A percentile compares a stretch with the other conserved stretches of the same genome.
Conservation (phyloP, 1,140 invertebrate species). For the Apis florea region DNA sequence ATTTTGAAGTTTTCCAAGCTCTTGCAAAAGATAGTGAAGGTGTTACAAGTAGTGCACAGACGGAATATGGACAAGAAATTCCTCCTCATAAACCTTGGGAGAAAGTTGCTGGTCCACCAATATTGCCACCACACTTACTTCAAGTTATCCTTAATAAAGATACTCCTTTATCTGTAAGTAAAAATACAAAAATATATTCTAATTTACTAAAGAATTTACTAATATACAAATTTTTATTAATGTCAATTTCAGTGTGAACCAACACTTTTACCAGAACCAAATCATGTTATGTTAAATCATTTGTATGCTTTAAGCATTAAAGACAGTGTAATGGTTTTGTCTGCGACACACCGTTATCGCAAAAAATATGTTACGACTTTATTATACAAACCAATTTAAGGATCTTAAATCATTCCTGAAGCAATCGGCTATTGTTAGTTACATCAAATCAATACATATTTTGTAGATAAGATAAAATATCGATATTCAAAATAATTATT, state of each 20-base stretch:
- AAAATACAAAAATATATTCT: not conserved
- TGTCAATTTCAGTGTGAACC: slow-evolving; percentile 92
- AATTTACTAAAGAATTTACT: slow-evolving; percentile 8
- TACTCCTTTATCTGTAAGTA: slow-evolving; percentile 92
- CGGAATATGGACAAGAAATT: slow-evolving; percentile 94
- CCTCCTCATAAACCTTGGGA: slow-evolving; percentile 94
- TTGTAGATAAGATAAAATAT: slow-evolving; percentile 56
- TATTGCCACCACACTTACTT: slow-evolving; percentile 97
- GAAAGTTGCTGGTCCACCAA: slow-evolving; percentile 95
- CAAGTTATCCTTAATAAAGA: slow-evolving; percentile 99
- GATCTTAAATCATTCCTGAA: slow-evolving; percentile 60
- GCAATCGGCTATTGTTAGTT: slow-evolving; percentile 38
- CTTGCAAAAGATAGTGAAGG: slow-evolving; percentile 94
- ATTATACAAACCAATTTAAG: slow-evolving; percentile 98
- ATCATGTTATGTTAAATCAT: slow-evolving; percentile 99
- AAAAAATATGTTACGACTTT: slow-evolving; percentile 99
- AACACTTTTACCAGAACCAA: slow-evolving; percentile 98
- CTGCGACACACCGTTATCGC: slow-evolving; percentile 97
- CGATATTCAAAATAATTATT: slow-evolving; percentile 26
- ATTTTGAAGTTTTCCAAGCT: slow-evolving; percentile 99
- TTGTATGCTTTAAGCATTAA: slow-evolving; percentile 99
- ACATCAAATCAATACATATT: slow-evolving; percentile 25
- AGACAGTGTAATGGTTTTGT: slow-evolving; percentile 99
- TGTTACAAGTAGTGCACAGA: slow-evolving; percentile 85
- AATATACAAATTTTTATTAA: not conserved